phyloP scores from a whole-genome alignment of 2,113 vertebrate species.

The Otolemur garnettii region DNA sequence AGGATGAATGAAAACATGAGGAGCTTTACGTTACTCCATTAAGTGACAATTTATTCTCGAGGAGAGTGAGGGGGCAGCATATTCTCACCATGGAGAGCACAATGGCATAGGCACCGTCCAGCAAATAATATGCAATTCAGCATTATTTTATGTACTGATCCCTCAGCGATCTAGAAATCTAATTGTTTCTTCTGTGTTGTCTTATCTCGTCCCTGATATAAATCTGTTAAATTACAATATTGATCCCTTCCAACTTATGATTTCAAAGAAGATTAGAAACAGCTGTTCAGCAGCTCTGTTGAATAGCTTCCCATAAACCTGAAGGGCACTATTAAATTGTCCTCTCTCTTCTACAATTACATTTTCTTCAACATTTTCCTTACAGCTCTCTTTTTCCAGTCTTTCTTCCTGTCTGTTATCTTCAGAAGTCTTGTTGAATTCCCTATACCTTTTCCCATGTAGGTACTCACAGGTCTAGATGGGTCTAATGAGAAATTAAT shows the following conservation, averaged over 20 bases:
- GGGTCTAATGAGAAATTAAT: background rate
- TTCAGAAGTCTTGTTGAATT: background rate
- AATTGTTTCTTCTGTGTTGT: background rate
- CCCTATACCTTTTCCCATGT: background rate
- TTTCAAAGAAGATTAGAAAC: constrained; percentile 55
- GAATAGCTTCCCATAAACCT: background rate
- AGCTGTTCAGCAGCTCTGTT: background rate
- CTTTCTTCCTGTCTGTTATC: constrained; percentile 35
- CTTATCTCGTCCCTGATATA: background rate
- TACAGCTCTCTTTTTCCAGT: background rate
- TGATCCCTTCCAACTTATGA: background rate
- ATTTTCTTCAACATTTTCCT: constrained; percentile 32
- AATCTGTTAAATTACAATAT: constrained; percentile 43
- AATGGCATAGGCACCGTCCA: background rate
- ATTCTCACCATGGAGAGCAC: background rate
- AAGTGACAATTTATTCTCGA: background rate
- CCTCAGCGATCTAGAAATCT: background rate
- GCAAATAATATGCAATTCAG: background rate
- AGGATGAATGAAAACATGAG: background rate
- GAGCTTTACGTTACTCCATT: background rate
- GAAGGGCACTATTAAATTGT: constrained; percentile 47
- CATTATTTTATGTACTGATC: background rate
- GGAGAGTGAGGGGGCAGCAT: background rate
- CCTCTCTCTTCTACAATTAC: constrained; percentile 23
- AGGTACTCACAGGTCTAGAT: background rate